phyloP scores from a whole-genome alignment of 2,797 vertebrate genomes.

The Melanotaenia boesemani region DNA sequence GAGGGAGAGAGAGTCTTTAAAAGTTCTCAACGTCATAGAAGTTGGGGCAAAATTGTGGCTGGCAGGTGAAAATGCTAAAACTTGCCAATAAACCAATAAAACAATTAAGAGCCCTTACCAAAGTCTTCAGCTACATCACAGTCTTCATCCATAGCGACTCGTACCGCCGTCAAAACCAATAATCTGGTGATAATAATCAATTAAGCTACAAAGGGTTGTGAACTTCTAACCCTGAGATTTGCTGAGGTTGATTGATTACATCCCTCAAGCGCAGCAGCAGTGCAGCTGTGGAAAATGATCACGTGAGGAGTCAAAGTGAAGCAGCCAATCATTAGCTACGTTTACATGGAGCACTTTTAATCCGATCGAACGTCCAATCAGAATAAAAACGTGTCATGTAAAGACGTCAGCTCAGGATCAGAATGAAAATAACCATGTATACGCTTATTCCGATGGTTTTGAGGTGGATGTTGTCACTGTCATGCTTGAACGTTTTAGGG shows the following conservation, averaged over 20 bases:
- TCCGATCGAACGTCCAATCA: too few species aligned
- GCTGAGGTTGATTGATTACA: conserved; percentile 71
- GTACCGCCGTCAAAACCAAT: conserved; percentile 59
- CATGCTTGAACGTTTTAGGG: too few species aligned
- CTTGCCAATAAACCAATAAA: conserved; percentile 57
- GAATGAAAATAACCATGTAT: too few species aligned
- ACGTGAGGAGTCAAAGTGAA: conserved; percentile 33
- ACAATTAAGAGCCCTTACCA: conserved; percentile 75
- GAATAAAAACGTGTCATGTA: too few species aligned
- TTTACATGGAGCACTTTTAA: too few species aligned
- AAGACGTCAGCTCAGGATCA: too few species aligned
- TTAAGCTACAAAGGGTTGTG: conserved; percentile 45
- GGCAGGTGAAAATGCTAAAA: neutral
- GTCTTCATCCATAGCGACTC: conserved; percentile 73
- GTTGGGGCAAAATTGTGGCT: neutral
- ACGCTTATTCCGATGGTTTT: too few species aligned
- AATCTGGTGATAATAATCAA: conserved; percentile 65
- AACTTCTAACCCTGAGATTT: neutral
- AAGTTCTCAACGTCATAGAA: conserved; percentile 17
- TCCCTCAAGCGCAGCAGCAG: neutral
- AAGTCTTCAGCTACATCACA: conserved; percentile 60
- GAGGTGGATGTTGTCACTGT: too few species aligned
- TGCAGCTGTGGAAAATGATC: conserved; percentile 36
- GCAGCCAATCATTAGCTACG: conserved; percentile 60
- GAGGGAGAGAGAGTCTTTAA: neutral